Percentiles rank a stretch among this genome's conserved stretches.
These are phyloP conservation scores for Perca flavescens DNA, from an alignment of 2,113 vertebrate species.

Conservation along the genomic window DNA sequence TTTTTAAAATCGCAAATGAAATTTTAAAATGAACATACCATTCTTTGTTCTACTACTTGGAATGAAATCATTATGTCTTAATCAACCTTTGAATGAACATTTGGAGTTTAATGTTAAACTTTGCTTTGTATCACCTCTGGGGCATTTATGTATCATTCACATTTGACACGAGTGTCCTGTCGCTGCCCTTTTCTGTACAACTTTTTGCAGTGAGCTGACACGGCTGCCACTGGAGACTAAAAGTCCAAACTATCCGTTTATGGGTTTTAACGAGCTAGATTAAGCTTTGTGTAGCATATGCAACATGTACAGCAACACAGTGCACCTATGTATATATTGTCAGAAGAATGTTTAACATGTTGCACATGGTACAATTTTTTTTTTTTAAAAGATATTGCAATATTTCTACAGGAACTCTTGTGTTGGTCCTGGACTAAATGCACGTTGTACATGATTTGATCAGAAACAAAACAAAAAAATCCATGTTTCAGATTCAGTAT, in stretches of 20 bases:
- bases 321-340: conserved; percentile 59
- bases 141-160: conserved; percentile 42
- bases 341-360: conserved; percentile 55
- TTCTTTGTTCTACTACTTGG: conserved; percentile 50
- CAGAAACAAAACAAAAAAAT: conserved; percentile 1
- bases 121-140: conserved; percentile 29
- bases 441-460: conserved; percentile 14
- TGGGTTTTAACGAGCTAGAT: conserved; percentile 21
- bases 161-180: conserved; percentile 23
- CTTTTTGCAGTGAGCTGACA: conserved; percentile 29
- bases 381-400: conserved; percentile 51
- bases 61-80: conserved; percentile 67
- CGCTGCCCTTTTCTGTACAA: conserved; percentile 12
- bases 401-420: conserved; percentile 50
- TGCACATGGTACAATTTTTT: conserved; percentile 58
- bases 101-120: conserved; percentile 37
- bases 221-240: conserved; percentile 23
- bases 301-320: conserved; percentile 54
- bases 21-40: conserved; percentile 43
- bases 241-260: conserved; percentile 1
- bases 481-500: conserved; percentile 17
- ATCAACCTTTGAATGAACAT: conserved; percentile 59
- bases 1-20: conserved; percentile 45
- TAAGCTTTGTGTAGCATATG: conserved; percentile 66
- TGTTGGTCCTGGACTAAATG: conserved; percentile 6